These are phyloP conservation scores for Sphinx pinastri DNA, from an alignment of 2,888 invertebrate species.

Conservation along the genomic window DNA sequence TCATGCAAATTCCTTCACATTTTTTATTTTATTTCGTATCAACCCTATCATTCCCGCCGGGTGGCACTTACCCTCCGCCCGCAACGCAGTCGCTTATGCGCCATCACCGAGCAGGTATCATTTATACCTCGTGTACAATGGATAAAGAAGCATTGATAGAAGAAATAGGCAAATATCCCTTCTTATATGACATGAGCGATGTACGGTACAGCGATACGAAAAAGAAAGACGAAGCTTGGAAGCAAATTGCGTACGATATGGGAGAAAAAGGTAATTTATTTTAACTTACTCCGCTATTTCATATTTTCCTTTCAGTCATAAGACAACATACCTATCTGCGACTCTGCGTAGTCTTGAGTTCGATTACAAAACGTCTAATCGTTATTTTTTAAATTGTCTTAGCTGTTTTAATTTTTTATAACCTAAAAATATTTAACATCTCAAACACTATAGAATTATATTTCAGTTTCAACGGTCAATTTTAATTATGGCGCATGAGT, in stretches of 20 bases:
- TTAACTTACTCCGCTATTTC: conserved; percentile 33
- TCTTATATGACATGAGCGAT: conserved; percentile 29
- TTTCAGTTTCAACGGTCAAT: background rate
- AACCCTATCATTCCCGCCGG: background rate
- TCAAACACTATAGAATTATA: background rate
- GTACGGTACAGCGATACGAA: conserved; percentile 26
- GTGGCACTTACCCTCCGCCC: background rate
- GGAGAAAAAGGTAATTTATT: conserved; percentile 34
- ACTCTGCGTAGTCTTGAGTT: background rate
- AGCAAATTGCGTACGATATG: conserved; percentile 31
- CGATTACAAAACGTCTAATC: background rate
- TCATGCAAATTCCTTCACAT: no score
- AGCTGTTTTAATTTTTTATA: background rate
- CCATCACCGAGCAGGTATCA: background rate
- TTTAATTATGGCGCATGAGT: no score
- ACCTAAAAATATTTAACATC: background rate
- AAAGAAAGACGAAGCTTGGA: conserved; percentile 28
- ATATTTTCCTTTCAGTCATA: background rate
- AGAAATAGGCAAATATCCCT: conserved; percentile 28
- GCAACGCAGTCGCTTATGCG: conserved; percentile 6
- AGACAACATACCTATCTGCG: no score
- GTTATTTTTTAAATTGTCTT: background rate
- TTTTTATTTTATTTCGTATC: background rate
- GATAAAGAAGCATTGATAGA: conserved; percentile 30
- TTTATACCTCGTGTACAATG: conserved; percentile 9